Conservation (phyloP, 2,888 invertebrate species). For the Sinotaia quadrata region DNA sequence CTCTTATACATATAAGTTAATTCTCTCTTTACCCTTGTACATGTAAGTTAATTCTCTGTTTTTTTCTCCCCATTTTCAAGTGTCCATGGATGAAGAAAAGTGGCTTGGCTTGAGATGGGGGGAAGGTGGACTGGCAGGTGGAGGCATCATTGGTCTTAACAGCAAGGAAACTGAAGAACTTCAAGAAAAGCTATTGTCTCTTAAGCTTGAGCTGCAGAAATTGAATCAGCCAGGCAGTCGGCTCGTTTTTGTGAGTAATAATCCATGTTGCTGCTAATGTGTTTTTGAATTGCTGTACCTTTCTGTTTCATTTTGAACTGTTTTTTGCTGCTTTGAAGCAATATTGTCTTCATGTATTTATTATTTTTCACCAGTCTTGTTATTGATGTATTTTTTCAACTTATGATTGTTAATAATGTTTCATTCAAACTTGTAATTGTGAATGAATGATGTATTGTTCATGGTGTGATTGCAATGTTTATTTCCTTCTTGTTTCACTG, state of each 20-base stretch:
- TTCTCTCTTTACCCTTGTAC: too few relatives aligned
- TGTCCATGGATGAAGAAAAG: slow-evolving; percentile 36
- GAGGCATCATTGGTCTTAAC: slow-evolving; percentile 30
- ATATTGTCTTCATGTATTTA: not conserved
- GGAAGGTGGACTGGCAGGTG: slow-evolving; percentile 37
- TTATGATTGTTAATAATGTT: too few relatives aligned
- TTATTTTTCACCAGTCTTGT: not conserved
- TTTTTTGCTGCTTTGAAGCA: not conserved
- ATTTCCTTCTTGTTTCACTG: too few relatives aligned
- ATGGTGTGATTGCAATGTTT: too few relatives aligned
- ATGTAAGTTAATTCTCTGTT: too few relatives aligned
- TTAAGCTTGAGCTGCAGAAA: slow-evolving; percentile 56
- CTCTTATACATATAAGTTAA: too few relatives aligned
- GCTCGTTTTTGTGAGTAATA: slow-evolving; percentile 60
- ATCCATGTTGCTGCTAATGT: too few relatives aligned
- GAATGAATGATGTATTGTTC: too few relatives aligned
- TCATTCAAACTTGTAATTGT: too few relatives aligned
- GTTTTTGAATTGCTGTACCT: not conserved
- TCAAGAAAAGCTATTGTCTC: slow-evolving; percentile 52
- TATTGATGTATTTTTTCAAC: too few relatives aligned
- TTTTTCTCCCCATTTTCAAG: too few relatives aligned
- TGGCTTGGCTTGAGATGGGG: slow-evolving; percentile 40
- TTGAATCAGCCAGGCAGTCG: slow-evolving; percentile 54
- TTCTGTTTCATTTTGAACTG: not conserved
- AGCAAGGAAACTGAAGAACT: slow-evolving; percentile 40